A percentile compares a stretch with the other conserved stretches of the same genome.
Conservation (phyloP, 2,113 vertebrate genomes). For the Alces alces region DNA sequence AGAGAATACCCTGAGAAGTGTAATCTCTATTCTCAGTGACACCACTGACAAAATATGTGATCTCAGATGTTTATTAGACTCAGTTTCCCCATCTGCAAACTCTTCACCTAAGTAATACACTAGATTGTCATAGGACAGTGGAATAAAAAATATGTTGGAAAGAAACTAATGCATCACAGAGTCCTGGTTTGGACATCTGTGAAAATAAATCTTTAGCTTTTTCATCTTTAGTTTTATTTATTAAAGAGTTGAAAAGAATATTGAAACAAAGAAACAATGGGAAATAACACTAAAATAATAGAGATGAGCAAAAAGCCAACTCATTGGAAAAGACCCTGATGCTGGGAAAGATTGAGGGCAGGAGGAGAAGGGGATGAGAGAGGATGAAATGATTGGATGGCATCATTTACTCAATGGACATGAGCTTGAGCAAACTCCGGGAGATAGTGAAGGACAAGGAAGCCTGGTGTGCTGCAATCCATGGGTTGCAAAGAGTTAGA, state of each 20-base stretch:
- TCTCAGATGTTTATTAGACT: background rate
- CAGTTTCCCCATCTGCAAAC: background rate
- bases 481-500: background rate
- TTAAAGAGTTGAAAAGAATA: background rate
- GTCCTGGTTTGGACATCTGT: background rate
- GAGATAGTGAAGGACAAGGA: background rate
- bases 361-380: background rate
- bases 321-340: background rate
- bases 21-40: background rate
- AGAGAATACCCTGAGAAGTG: background rate
- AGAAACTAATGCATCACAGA: background rate
- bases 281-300: slow-evolving; percentile 3
- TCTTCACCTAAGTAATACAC: background rate
- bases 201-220: background rate
- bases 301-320: background rate
- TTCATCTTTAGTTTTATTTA: background rate
- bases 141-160: background rate
- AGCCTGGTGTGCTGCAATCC: background rate
- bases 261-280: background rate
- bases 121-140: background rate
- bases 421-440: background rate
- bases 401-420: background rate
- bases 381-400: background rate
- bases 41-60: background rate
- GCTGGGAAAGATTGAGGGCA: background rate